Evolutionary conservation across 1,140 invertebrate species (phyloP), one percentile per base, ranked within the genome.

Genomic region (Andrena cerasifolii): DNA sequence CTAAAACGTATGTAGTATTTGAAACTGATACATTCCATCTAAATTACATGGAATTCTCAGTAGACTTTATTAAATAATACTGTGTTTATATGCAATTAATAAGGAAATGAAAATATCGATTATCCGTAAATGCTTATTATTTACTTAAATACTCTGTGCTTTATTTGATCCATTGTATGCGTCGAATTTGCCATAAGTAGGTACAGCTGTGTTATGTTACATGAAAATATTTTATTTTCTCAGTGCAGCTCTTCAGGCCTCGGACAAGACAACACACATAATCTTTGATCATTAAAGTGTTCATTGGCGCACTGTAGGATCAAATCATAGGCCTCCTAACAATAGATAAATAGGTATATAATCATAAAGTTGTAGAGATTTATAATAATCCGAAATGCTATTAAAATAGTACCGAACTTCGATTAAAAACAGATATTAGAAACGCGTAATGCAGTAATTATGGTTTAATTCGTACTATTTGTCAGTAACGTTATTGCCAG

Each of bases 321-420:
- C 70, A 83, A 87, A 86, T 83, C 53, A 83, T 87, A 87, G 85
- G 86, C 86, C 85, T 80, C 65, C 68, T 84, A 85, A 83, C 74
- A 70, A 87, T 86, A 80, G 75, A 86, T 82, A 83, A 80, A 80
- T 79, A 83, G 68, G 65, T 79, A 76, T 82, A 63, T 82, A 86
- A 84, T 78, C 47, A 43, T 82, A 53, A 72, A 77, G 73, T 62
- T 76, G 58, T 61, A 80, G 80, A 82, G 73, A 76, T 77, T 71
- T 66, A 65, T 80, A 80, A 72, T 43, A 56, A 78, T 70, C 61
- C 66, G 45, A 71, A 16, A 40, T 8, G n/a, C 3, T 8, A 61
- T 43, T 47, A n/a, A 67, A 40, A 14, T 26, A 53, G 31, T 3
- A 58, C 36, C 26, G 4, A 36, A 36, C 61, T 33, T 61, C n/a